These are phyloP conservation scores for Pseudococcus longispinus DNA, from an alignment of 2,888 invertebrate species.

Conservation along the genomic window DNA sequence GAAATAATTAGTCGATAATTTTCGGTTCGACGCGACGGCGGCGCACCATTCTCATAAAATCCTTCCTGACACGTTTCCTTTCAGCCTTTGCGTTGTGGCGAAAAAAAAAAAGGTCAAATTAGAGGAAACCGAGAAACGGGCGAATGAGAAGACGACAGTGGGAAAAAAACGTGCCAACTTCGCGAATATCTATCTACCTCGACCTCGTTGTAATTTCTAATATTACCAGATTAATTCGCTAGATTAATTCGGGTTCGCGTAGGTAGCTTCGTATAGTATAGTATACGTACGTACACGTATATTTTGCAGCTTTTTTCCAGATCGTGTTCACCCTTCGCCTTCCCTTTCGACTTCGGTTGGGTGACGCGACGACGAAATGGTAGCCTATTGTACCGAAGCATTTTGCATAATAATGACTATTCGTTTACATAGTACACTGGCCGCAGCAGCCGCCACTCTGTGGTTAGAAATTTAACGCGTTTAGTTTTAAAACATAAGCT, in stretches of 20 bases:
- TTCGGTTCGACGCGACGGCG: neutral
- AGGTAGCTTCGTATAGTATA: neutral
- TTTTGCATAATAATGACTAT: conserved; percentile 17
- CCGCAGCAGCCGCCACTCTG: neutral
- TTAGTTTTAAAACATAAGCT: neutral
- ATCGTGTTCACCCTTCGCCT: neutral
- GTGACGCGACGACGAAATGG: neutral
- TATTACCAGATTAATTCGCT: neutral
- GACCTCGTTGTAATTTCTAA: neutral
- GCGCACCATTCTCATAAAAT: neutral
- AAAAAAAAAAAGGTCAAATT: neutral
- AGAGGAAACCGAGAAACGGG: neutral
- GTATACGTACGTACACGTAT: no score
- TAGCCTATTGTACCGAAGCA: neutral
- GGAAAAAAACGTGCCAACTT: neutral
- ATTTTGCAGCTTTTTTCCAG: neutral
- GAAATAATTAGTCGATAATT: conserved; percentile 10
- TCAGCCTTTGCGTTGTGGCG: no score
- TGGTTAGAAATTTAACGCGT: neutral
- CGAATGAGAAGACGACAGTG: neutral
- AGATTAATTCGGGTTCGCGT: neutral
- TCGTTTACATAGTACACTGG: conserved; percentile 3
- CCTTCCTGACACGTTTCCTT: neutral
- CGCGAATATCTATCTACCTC: neutral
- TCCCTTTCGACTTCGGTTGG: neutral